Evolutionary conservation across 2,888 invertebrate species (phyloP).

Genomic region (Himalopsyche japonica): DNA sequence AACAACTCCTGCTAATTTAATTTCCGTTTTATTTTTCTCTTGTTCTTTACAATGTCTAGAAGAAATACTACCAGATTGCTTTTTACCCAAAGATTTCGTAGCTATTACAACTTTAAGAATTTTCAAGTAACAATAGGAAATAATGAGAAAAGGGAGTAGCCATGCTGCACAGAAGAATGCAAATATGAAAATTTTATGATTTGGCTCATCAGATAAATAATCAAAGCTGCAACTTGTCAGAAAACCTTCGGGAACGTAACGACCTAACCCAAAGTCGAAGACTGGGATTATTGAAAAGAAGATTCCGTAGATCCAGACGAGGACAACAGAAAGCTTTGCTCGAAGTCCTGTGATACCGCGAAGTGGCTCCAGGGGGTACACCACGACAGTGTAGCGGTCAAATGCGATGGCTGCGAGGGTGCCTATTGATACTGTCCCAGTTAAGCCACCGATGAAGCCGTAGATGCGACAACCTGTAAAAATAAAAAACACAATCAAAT

Average conservation of each 20-base stretch:
- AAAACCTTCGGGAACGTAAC: conserved; percentile 82
- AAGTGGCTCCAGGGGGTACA: conserved; percentile 72
- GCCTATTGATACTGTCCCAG: conserved; percentile 80
- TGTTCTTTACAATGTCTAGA: conserved; percentile 64
- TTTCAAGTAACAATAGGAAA: conserved; percentile 72
- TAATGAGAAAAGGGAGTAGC: conserved; percentile 71
- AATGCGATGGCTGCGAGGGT: conserved; percentile 79
- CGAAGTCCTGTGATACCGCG: conserved; percentile 65
- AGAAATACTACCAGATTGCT: conserved; percentile 56
- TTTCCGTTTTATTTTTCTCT: conserved; percentile 70
- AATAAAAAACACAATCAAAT: conserved; percentile 11
- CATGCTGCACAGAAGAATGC: conserved; percentile 76
- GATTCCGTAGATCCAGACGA: conserved; percentile 75
- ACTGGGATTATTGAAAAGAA: conserved; percentile 73
- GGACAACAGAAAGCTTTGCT: conserved; percentile 63
- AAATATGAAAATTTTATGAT: conserved; percentile 71
- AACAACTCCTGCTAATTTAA: conserved; percentile 70
- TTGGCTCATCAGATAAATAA: conserved; percentile 69
- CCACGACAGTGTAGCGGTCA: conserved; percentile 82
- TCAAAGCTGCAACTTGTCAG: conserved; percentile 86
- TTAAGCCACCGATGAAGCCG: conserved; percentile 79
- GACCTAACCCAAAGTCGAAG: conserved; percentile 69
- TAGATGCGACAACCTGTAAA: conserved; percentile 75
- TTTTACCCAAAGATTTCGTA: conserved; percentile 55
- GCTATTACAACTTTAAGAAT: conserved; percentile 68